A percentile compares a stretch with the other conserved stretches of the same genome.
Conservation (phyloP, 37 sponge, comb jelly and placozoan species). For the Axinella damicornis region DNA sequence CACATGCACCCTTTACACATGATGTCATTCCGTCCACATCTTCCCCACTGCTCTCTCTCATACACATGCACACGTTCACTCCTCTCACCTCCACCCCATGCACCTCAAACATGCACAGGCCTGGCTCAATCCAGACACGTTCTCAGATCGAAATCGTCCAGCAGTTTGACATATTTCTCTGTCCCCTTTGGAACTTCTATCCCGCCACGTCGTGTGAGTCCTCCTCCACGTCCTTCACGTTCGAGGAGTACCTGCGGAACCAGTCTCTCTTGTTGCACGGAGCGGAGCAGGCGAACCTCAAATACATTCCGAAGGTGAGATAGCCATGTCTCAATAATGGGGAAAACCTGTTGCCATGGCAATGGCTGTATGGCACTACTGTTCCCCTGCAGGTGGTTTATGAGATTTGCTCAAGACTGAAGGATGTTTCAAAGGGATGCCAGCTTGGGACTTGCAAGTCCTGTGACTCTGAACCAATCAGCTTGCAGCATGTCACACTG, state of each 20-base stretch:
- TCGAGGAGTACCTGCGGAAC: slow-evolving; percentile 51
- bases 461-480: not conserved
- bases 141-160: slow-evolving; percentile 84
- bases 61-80: slow-evolving; percentile 17
- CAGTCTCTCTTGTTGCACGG: slow-evolving; percentile 78
- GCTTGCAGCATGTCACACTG: not conserved
- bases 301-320: slow-evolving; percentile 64
- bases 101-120: slow-evolving; percentile 61
- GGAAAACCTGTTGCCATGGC: no score
- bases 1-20: no score
- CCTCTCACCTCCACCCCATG: not conserved
- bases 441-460: not conserved
- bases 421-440: not conserved
- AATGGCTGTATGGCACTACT: not conserved
- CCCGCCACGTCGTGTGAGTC: slow-evolving; percentile 9
- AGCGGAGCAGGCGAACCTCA: slow-evolving; percentile 38
- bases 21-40: not conserved
- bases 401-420: slow-evolving; percentile 1
- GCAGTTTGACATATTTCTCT: slow-evolving; percentile 64
- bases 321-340: no score
- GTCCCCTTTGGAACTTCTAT: slow-evolving; percentile 79
- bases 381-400: not conserved
- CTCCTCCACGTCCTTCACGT: slow-evolving; percentile 5
- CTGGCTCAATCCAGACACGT: slow-evolving; percentile 88
- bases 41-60: not conserved